Evolutionary conservation across 2,888 invertebrate species (phyloP).

Genomic region (Blastobasis lacticolella): DNA sequence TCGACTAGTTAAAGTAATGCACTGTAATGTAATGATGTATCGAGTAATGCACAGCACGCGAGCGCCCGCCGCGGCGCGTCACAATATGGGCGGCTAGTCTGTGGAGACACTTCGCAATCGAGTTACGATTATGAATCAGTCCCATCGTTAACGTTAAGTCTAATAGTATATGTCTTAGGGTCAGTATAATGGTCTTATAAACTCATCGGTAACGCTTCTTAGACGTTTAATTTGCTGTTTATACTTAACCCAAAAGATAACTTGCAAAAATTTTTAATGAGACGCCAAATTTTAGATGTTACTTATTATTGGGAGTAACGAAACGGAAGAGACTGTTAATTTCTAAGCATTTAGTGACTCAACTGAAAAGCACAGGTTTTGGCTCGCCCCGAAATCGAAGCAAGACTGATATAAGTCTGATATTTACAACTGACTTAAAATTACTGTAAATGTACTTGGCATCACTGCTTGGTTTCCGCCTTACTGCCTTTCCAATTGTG

Average conservation of each 20-base stretch:
- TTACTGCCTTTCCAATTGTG: not conserved
- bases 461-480: too few species aligned
- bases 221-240: constrained; percentile 8
- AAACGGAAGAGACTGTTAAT: constrained; percentile 18
- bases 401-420: constrained; percentile 60
- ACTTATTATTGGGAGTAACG: constrained; percentile 5
- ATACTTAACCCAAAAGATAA: constrained; percentile 3
- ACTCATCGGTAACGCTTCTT: not conserved
- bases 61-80: too few species aligned
- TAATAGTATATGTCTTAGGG: constrained; percentile 6
- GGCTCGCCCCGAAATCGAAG: constrained; percentile 25
- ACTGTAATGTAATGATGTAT: too few species aligned
- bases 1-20: too few species aligned
- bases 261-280: constrained; percentile 4
- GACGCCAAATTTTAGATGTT: constrained; percentile 11
- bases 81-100: too few species aligned
- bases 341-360: constrained; percentile 8
- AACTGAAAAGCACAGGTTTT: constrained; percentile 6
- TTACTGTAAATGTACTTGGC: constrained; percentile 7
- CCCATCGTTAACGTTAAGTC: constrained; percentile 16
- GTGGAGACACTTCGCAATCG: too few species aligned
- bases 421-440: constrained; percentile 20
- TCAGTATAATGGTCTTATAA: constrained; percentile 11
- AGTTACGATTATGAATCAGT: not conserved
- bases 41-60: too few species aligned